These are phyloP conservation scores for Ceratina australensis DNA, from an alignment of 1,140 invertebrate genomes.

Conservation along the genomic window DNA sequence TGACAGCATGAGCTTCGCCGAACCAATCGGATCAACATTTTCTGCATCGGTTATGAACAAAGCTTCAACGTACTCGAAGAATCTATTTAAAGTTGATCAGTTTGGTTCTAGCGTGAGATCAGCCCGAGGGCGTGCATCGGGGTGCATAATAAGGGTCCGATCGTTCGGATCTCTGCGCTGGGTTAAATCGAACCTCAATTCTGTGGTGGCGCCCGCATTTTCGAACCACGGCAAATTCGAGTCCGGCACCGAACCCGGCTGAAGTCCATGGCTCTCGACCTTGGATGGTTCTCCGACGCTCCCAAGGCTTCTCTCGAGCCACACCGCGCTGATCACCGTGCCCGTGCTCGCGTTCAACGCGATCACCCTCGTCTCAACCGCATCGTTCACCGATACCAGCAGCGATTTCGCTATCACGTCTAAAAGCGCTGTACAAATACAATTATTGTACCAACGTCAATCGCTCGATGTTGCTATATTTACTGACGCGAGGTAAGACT, in stretches of 20 bases:
- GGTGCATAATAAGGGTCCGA: too few relatives aligned
- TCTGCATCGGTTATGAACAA: too few relatives aligned
- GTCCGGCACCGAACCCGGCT: slow-evolving; percentile 79
- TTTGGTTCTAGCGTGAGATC: too few relatives aligned
- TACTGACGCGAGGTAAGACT: too few relatives aligned
- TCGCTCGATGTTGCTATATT: too few relatives aligned
- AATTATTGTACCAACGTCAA: background rate
- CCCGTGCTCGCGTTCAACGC: slow-evolving; percentile 83
- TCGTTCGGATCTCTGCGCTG: background rate
- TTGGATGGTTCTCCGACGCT: slow-evolving; percentile 79
- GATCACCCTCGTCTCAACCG: slow-evolving; percentile 81
- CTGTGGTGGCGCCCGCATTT: slow-evolving; percentile 54
- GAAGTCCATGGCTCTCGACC: slow-evolving; percentile 76
- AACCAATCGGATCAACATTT: too few relatives aligned
- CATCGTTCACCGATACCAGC: slow-evolving; percentile 80
- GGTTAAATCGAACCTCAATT: slow-evolving; percentile 61
- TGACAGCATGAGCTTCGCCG: too few relatives aligned
- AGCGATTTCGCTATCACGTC: slow-evolving; percentile 82
- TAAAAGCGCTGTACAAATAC: slow-evolving; percentile 67
- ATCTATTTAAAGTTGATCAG: too few relatives aligned
- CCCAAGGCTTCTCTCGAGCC: slow-evolving; percentile 80
- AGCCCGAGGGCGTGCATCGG: background rate
- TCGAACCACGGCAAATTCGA: slow-evolving; percentile 81
- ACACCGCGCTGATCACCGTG: slow-evolving; percentile 79
- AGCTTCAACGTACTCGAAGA: too few relatives aligned